Base-by-base conservation (phyloP, 1,140 invertebrate genomes). In the Hyles euphorbiae region DNA sequence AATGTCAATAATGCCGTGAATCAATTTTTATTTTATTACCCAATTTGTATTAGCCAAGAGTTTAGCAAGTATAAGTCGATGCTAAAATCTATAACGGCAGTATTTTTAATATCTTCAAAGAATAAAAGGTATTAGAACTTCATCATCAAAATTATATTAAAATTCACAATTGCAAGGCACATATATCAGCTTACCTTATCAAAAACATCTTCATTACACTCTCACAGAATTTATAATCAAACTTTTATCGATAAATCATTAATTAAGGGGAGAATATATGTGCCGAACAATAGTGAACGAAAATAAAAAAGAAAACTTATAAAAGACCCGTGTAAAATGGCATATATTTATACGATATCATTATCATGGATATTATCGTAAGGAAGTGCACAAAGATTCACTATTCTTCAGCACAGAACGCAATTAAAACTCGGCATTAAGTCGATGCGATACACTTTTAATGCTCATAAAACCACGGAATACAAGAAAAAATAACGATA, bases 281-380 rank as follows among this genome's bases (percentile, higher is more conserved):
- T 94, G 93, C 93, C 93, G 93, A 94, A 94, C 93, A 94, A 94
- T 93, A 94, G 93, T 93, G 93, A 94, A 76, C 63, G 72, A 79
- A 72, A 70, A 73, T 63, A 64, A 67, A 74, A 74, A 57, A 62
- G 66, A 73, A 61, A 65, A 40, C 36, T 40, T 40, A 40, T 40
- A 40, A 40, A 54, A 48, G 5, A 55, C 45, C 48, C 36, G 36
- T 40, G 36, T 40, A 40, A 5, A 40, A 40, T 40, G 36, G 36
- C 36, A 40, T 40, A 40, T 40, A 40, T 40, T 40, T 40, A 40
- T 40, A 5, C 36, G 36, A 40, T 40, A 1, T 40, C 4, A 78
- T 72, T 78, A 77, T 75, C 65, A 77, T n/a, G 46, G 70, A 64
- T 72, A 67, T 40, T 70, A 60, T 68, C 33, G 75, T 76, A 83